Conservation (phyloP, 2,113 vertebrate species). For the Pitta sordida region DNA sequence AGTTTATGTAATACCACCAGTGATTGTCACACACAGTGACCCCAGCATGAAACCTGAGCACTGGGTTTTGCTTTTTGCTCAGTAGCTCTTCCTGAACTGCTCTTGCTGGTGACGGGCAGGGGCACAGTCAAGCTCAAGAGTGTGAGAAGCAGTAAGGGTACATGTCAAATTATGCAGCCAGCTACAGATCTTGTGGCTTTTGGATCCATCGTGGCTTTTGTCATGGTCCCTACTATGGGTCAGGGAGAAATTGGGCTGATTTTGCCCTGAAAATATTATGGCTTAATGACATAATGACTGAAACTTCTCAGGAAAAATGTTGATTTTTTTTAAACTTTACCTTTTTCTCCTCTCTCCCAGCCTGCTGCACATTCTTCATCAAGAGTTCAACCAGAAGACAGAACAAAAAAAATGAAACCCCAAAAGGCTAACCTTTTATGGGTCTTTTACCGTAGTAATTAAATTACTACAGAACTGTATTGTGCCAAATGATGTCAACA, state of each 20-base stretch:
- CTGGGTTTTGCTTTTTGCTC: not conserved
- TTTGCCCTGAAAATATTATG: not conserved
- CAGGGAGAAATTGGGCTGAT: not conserved
- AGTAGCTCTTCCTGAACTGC: not conserved
- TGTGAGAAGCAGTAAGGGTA: not conserved
- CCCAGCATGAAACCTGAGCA: not conserved
- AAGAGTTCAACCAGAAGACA: not conserved
- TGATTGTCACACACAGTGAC: too few relatives aligned
- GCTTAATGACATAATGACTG: not conserved
- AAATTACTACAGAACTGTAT: not conserved
- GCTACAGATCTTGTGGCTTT: not conserved
- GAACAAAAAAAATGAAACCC: not conserved
- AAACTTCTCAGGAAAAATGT: not conserved
- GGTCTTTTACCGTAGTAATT: not conserved
- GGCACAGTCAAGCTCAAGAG: not conserved
- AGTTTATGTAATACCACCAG: not conserved
- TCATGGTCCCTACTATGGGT: rapidly evolving
- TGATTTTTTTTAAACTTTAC: not conserved
- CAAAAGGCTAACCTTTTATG: not conserved
- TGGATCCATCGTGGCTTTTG: not conserved
- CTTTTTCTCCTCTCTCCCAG: not conserved
- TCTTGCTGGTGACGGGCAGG: not conserved
- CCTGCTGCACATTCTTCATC: not conserved
- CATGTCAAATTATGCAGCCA: rapidly evolving
- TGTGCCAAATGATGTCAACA: not conserved